Evolutionary conservation across 2,888 invertebrate genomes (phyloP), one percentile per base, ranked within the genome.

Genomic region (Eupithecia centaureata): DNA sequence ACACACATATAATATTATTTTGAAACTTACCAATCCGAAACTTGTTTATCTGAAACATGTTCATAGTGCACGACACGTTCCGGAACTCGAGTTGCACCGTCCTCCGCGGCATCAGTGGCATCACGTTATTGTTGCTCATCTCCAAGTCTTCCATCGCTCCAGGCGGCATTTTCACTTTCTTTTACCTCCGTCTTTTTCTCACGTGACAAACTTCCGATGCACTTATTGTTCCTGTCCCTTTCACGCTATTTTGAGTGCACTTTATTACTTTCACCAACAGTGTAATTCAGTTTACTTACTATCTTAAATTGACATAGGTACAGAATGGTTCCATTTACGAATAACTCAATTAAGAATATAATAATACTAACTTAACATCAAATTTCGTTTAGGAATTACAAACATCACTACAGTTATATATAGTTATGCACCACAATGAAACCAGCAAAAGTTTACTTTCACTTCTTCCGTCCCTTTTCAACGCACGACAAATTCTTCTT

Each of bases 31-130:
- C 94, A 74, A 94, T 90, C 72, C 91, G 89, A n/a, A 95, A 83
- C 75, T 94, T 94, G 47, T 89, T 87, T 54, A 95, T 76, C 32
- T 89, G 92, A 86, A 95, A 95, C 57, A 92, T 90, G 73, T 92
- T 94, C 35, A 96, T 93, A 5, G 92, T 86, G 79, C 95, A 97
- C 1, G 94, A 94, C 35, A 97, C 93, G 79, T 96, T 94, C 66
- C 93, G 93, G 82, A 97, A 97, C 72, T 95, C 94, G 65, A 97
- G 86, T 75, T 96, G 94, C 66, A 97, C 94, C 13, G 95, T 94
- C 54, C 95, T 94, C 73, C 96, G 94, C 0, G 91, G 88, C 22
- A 90, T 63, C n/a, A 91, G 72, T 15, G 92, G 88, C n/a, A 86
- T 79, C 13, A 92, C 88, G 71, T 93, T 93, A 73, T 93, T 93